Evolutionary conservation across 2,797 vertebrate genomes (phyloP).

Genomic region (Micromesistius poutassou): DNA sequence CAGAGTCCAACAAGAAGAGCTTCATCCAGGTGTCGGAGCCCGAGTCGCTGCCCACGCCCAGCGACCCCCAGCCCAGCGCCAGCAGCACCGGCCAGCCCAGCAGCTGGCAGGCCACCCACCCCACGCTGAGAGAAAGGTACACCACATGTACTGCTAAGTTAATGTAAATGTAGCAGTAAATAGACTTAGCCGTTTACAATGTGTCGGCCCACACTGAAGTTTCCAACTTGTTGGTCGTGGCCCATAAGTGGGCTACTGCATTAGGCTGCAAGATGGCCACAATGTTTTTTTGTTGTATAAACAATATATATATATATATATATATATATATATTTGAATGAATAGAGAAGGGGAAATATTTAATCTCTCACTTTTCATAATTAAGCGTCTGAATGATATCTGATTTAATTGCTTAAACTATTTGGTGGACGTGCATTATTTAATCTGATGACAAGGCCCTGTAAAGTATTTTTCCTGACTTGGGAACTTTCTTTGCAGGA

Average conservation of each 20-base stretch:
- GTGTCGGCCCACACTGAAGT: neutral
- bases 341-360: no score
- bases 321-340: no score
- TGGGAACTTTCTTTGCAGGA: constrained; percentile 62
- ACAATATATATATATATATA: no score
- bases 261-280: neutral
- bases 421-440: neutral
- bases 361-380: no score
- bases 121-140: constrained; percentile 85
- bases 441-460: no score
- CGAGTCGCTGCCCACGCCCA: constrained; percentile 61
- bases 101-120: constrained; percentile 83
- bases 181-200: neutral
- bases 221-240: neutral
- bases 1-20: constrained; percentile 72
- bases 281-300: neutral
- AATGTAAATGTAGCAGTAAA: no score
- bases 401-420: neutral
- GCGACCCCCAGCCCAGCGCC: constrained; percentile 75
- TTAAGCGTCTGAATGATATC: no score
- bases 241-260: neutral
- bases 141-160: no score
- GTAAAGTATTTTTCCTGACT: no score
- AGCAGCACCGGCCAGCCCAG: constrained; percentile 81
- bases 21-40: constrained; percentile 75